Evolutionary conservation across 2,113 vertebrate genomes (phyloP).

Genomic region (Anarhynchus alexandrinus): DNA sequence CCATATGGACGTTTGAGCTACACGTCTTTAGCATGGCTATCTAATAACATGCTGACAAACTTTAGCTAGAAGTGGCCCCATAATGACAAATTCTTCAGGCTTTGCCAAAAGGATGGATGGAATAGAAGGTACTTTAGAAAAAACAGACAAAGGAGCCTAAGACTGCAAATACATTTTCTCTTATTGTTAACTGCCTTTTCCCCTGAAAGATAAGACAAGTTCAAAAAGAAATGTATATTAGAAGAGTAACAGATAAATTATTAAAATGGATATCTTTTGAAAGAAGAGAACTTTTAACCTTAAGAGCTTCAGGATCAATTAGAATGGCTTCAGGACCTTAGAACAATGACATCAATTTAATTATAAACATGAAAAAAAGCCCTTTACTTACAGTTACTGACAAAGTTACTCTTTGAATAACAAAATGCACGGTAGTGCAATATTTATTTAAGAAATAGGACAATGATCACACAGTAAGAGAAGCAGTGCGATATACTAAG

Average conservation of each 20-base stretch:
- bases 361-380: neutral
- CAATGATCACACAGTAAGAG: neutral
- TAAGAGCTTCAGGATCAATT: neutral
- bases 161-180: neutral
- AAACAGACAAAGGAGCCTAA: neutral
- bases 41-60: neutral
- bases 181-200: neutral
- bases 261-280: neutral
- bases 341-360: neutral
- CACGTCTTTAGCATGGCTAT: neutral
- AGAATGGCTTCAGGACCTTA: neutral
- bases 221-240: conserved; percentile 1
- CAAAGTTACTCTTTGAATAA: neutral
- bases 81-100: neutral
- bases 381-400: neutral
- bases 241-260: neutral
- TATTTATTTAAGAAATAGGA: neutral
- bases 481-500: neutral
- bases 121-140: neutral
- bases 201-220: neutral
- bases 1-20: neutral
- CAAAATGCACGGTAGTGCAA: neutral
- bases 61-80: neutral
- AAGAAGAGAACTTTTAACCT: neutral
- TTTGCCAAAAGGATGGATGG: neutral